phyloP scores from a whole-genome alignment of 92 coral and sea anemone species.

The Palythoa grandiflora region DNA sequence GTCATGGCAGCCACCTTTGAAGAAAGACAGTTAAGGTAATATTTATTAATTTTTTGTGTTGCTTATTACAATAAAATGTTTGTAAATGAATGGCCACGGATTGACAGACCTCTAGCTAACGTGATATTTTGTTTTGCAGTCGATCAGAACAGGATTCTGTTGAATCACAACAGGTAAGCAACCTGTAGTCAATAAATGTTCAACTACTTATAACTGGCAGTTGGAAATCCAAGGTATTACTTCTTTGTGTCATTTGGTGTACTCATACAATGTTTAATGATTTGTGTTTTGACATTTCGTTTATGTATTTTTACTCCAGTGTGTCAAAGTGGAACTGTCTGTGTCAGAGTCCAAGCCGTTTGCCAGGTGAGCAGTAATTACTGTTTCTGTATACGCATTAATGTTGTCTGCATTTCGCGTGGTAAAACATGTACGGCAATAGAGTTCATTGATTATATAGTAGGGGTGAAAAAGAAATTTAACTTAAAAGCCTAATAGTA shows the following conservation, averaged over 20 bases:
- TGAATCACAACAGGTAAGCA: slow-evolving; percentile 62
- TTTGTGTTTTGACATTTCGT: background rate
- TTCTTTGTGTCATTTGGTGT: background rate
- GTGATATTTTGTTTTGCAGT: background rate
- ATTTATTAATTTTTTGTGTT: no score
- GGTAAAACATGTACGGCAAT: background rate
- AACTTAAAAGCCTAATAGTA: background rate
- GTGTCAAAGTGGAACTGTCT: slow-evolving; percentile 89
- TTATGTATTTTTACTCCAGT: slow-evolving; percentile 47
- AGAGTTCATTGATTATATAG: background rate
- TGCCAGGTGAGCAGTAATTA: slow-evolving; percentile 70
- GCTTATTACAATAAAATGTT: background rate
- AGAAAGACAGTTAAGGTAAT: slow-evolving; percentile 81
- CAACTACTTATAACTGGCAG: background rate
- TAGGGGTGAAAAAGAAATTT: background rate
- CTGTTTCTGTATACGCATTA: background rate
- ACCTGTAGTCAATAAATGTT: background rate
- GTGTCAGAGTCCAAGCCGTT: slow-evolving; percentile 96
- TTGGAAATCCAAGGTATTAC: background rate
- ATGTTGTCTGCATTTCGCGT: background rate
- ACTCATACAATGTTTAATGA: background rate
- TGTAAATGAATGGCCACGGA: background rate
- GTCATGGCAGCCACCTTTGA: slow-evolving; percentile 96
- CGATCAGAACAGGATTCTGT: slow-evolving; percentile 48
- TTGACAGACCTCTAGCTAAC: background rate